Evolutionary conservation across 2,888 invertebrate genomes (phyloP).

Genomic region (Acrobasis repandana): DNA sequence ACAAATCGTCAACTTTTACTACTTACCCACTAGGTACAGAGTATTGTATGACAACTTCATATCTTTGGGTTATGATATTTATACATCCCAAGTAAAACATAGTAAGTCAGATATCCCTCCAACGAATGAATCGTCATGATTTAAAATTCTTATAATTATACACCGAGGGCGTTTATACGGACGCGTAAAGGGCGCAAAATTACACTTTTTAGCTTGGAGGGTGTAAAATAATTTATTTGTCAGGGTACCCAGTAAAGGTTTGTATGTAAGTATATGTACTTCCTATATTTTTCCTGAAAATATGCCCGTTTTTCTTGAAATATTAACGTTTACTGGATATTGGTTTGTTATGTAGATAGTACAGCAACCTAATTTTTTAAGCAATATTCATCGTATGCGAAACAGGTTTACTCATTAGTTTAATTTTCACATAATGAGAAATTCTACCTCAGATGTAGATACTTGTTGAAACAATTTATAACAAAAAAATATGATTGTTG

Average conservation of each 20-base stretch:
- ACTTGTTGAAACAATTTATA: neutral
- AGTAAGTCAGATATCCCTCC: slow-evolving; percentile 42
- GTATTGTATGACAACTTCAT: slow-evolving; percentile 95
- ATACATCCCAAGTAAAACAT: slow-evolving; percentile 92
- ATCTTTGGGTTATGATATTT: slow-evolving; percentile 94
- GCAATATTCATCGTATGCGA: neutral
- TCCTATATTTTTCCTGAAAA: too few species aligned
- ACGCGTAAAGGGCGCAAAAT: too few species aligned
- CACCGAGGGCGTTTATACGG: too few species aligned
- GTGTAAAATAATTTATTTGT: neutral
- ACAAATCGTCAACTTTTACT: slow-evolving; percentile 95
- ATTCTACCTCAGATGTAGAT: neutral
- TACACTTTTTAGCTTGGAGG: too few species aligned
- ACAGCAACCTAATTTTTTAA: neutral
- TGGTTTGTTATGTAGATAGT: neutral
- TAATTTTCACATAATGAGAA: neutral
- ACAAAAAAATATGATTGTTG: too few species aligned
- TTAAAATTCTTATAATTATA: neutral
- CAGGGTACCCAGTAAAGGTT: neutral
- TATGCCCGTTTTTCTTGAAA: too few species aligned
- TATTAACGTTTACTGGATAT: neutral
- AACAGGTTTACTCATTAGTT: slow-evolving; percentile 8
- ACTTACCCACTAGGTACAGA: slow-evolving; percentile 91
- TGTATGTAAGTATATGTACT: too few species aligned
- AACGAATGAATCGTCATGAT: neutral